Base-by-base conservation (phyloP, 2,888 invertebrate species). In the Pandemis corylana region DNA sequence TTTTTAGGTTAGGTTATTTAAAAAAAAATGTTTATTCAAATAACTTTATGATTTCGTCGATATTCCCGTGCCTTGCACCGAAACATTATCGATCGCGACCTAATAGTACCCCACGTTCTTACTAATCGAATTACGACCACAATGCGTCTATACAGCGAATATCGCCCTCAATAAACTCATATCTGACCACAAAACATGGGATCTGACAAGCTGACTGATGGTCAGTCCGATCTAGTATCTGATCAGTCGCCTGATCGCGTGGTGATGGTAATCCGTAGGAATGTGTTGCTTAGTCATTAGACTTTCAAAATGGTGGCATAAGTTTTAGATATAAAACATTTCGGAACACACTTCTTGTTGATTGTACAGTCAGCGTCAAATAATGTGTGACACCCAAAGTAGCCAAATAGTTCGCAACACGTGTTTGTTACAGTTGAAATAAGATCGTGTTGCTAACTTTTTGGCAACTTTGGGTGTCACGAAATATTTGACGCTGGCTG, bases 101-200 rank as follows among this genome's bases (percentile, higher is more conserved):
- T 68, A 59, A 68, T 65, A 15, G 65, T 63, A 20, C 64, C 59
- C 42, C 28, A 12, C 53, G 46, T n/a, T 53, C 76, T 76, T 77
- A 70, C 71, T 78, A 79, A 80, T 80, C 78, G 79, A 80, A 79
- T 80, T 78, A 80, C 75, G 62, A 61, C 64, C 68, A 78, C 75
- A 77, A 75, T 77, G 69, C 77, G 78, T 46, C 65, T 69, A 63
- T 69, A 28, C 61, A 66, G 70, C 59, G 68, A 68, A 59, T 68
- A 67, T 67, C 68, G 68, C 44, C 15, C 42, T 15, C 59, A 12
- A 28, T 59, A 59, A 59, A 28, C 10, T 59, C 59, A 28, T 59
- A 59, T 59, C 59, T 59, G 59, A 28, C 28, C 59, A 59, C 59
- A 59, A 28, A 51, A 49, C 66, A 36, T 28, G 28, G 12, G 28